phyloP scores from a whole-genome alignment of 23 tunicate genomes.

The Halocynthia aurantium region DNA sequence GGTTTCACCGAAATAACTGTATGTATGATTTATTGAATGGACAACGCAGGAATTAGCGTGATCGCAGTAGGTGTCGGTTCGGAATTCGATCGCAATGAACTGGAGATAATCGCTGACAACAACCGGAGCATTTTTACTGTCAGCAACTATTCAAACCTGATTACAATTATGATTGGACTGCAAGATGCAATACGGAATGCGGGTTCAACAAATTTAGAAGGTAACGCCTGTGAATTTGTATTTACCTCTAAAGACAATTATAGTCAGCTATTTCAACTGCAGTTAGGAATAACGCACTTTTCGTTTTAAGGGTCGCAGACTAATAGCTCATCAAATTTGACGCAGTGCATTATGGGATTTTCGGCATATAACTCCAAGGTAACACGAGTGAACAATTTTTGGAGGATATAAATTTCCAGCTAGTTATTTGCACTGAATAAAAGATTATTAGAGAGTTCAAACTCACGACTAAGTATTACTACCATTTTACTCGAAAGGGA shows the following conservation, averaged over 20 bases:
- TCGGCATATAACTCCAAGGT: slow-evolving; percentile 5
- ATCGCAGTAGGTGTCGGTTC: slow-evolving; percentile 16
- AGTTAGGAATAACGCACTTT: neutral
- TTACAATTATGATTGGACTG: neutral
- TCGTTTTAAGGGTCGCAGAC: neutral
- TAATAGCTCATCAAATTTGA: neutral
- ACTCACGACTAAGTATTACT: neutral
- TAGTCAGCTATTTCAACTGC: too few relatives aligned
- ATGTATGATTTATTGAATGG: neutral
- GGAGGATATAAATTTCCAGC: too few relatives aligned
- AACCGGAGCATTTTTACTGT: slow-evolving; percentile 7
- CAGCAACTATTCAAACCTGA: neutral
- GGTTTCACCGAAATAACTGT: too few relatives aligned
- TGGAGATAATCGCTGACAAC: slow-evolving; percentile 22
- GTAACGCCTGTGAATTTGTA: neutral
- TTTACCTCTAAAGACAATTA: too few relatives aligned
- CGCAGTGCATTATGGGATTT: slow-evolving; percentile 4
- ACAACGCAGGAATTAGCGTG: neutral
- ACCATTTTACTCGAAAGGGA: slow-evolving; percentile 7
- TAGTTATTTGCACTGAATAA: too few relatives aligned
- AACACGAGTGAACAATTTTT: neutral
- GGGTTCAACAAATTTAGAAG: neutral
- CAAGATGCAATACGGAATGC: slow-evolving; percentile 17
- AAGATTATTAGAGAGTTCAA: neutral
- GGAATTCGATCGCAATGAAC: slow-evolving; percentile 8